These are phyloP conservation scores for Oscheius sp. DNA, from an alignment of 2,888 invertebrate genomes.

Conservation along the genomic window DNA sequence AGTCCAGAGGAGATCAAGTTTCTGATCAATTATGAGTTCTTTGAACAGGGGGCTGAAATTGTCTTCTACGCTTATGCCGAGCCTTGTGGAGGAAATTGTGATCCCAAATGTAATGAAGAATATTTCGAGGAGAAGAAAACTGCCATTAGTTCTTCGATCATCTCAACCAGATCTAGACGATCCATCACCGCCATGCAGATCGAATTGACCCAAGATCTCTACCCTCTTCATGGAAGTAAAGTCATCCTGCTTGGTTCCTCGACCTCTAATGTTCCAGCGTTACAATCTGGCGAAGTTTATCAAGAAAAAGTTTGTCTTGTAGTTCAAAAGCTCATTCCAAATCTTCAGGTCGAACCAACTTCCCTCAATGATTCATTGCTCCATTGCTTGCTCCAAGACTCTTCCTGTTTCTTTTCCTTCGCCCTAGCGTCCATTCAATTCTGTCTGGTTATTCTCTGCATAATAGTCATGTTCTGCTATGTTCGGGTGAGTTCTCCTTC, in stretches of 20 bases:
- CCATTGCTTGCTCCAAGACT: slow-evolving; percentile 51
- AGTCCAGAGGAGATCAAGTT: not conserved
- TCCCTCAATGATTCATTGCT: slow-evolving; percentile 6
- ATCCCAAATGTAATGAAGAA: slow-evolving; percentile 24
- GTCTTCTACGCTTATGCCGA: slow-evolving; percentile 28
- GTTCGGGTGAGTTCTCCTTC: slow-evolving; percentile 35
- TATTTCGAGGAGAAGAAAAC: not conserved
- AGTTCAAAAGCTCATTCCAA: not conserved
- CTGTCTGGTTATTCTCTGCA: slow-evolving; percentile 49
- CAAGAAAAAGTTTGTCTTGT: not conserved
- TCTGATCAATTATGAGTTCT: slow-evolving; percentile 19
- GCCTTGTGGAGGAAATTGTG: slow-evolving; percentile 25
- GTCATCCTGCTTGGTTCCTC: not conserved
- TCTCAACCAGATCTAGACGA: slow-evolving; percentile 13
- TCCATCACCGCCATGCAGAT: slow-evolving; percentile 19
- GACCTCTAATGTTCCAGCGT: not conserved
- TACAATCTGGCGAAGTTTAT: not conserved
- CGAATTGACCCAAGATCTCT: slow-evolving; percentile 29
- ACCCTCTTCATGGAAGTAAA: slow-evolving; percentile 11
- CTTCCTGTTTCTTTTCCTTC: slow-evolving; percentile 57
- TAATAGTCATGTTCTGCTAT: slow-evolving; percentile 49
- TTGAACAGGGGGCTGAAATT: slow-evolving; percentile 23
- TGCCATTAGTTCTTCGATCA: not conserved
- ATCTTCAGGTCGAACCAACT: not conserved
- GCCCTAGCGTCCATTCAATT: slow-evolving; percentile 52